Base-by-base conservation (phyloP, 2,888 invertebrate genomes). In the Macaria liturata region DNA sequence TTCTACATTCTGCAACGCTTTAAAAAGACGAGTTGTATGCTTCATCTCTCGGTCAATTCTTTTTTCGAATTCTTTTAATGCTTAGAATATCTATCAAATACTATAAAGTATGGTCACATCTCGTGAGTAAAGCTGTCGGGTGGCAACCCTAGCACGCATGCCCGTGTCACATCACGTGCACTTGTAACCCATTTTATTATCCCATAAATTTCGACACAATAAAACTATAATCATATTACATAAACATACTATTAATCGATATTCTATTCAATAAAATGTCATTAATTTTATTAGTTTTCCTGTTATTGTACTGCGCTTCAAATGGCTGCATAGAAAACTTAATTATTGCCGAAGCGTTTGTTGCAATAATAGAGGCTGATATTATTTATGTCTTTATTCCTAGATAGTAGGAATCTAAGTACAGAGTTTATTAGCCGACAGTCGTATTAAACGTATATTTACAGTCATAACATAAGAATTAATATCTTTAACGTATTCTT, bases 121-220 rank as follows among this genome's bases (percentile, higher is more conserved):
- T 37, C 34, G 4, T 37, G 20, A 20, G 32, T 31, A 43, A 50
- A 47, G 53, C 44, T 31, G 39, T 40, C 46, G 40, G 47, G 59
- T 54, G 54, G 50, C 59, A 54, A 50, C 59, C 59, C 59, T 54
- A 47, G 52, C 42, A 9, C 5, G 42, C 9, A 42, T 48, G 58
- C 40, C 50, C 53, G 61, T 61, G 59, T 61, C 64, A 61, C 59
- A 54, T 67, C 62, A 62, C 62, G 55, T 62, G 59, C 52, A 63
- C 54, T 51, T 65, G 66, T 62, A 61, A 59, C 56, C 62, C 61
- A 53, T 66, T 68, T 68, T 66, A 68, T 63, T 66, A 63, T 55
- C 44, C 59, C 53, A 64, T 64, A 66, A 66, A 64, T 64, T 66
- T 62, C 32, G 49, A 61, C 59, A 61, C 66, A 66, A 68, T 63